Percentiles rank a stretch among this genome's conserved stretches.
These are phyloP conservation scores for Orthonevra nobilis DNA, from an alignment of 2,888 invertebrate species.

Conservation along the genomic window DNA sequence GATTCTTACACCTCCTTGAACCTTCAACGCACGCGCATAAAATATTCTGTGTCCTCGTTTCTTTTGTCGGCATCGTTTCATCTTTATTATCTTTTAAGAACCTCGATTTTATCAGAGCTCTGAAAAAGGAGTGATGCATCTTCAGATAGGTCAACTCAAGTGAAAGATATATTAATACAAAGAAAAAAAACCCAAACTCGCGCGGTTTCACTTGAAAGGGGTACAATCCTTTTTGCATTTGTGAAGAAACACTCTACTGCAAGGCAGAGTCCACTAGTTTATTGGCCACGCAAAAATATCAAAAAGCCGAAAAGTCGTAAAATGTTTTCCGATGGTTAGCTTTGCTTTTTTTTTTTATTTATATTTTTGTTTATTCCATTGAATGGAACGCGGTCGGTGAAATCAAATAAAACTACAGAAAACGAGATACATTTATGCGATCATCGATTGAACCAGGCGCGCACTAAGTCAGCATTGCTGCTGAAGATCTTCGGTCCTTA, in stretches of 20 bases:
- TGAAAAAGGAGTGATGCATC: conserved; percentile 59
- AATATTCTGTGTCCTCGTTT: conserved; percentile 28
- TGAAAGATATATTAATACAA: conserved; percentile 52
- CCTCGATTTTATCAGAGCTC: conserved; percentile 59
- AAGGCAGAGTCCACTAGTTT: conserved; percentile 61
- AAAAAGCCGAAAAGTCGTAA: conserved; percentile 69
- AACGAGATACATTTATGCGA: conserved; percentile 23
- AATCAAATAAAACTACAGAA: conserved; percentile 38
- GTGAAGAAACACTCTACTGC: conserved; percentile 28
- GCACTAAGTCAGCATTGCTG: conserved; percentile 43
- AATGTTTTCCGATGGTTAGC: conserved; percentile 33
- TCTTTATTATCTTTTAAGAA: conserved; percentile 69
- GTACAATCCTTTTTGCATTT: conserved; percentile 44
- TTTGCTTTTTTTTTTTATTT: conserved; percentile 11
- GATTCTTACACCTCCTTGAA: conserved; percentile 45
- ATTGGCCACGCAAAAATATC: conserved; percentile 68
- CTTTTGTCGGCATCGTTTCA: conserved; percentile 51
- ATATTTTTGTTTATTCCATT: conserved; percentile 58
- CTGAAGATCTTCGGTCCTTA: conserved; percentile 35
- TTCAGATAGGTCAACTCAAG: conserved; percentile 43
- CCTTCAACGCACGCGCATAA: conserved; percentile 11
- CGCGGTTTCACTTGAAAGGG: conserved; percentile 62
- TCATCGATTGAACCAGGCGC: conserved; percentile 54
- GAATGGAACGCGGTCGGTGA: conserved; percentile 42
- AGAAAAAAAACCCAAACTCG: no score